Percentiles rank a stretch among this genome's conserved stretches.
These are phyloP conservation scores for Labroides dimidiatus DNA, from an alignment of 2,797 vertebrate species.

Conservation along the genomic window DNA sequence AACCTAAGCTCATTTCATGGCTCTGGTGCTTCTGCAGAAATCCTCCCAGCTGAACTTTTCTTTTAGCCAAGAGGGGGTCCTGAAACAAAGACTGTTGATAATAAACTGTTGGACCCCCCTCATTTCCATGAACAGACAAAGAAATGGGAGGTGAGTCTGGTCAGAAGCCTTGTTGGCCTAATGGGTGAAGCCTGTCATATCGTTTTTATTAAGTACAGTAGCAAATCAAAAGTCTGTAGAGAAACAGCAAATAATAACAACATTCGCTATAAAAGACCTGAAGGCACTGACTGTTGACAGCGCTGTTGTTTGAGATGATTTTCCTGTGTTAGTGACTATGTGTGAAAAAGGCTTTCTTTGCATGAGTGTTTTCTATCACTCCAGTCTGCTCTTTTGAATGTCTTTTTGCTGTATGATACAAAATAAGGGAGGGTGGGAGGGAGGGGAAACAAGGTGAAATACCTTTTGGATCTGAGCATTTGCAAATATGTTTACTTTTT, in stretches of 20 bases:
- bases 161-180: slow-evolving; percentile 61
- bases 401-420: slow-evolving; percentile 77
- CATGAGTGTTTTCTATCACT: slow-evolving; percentile 88
- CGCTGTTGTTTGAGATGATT: slow-evolving; percentile 70
- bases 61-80: slow-evolving; percentile 49
- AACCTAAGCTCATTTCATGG: slow-evolving; percentile 56
- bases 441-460: slow-evolving; percentile 35
- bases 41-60: slow-evolving; percentile 63
- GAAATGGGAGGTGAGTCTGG: slow-evolving; percentile 39
- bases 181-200: slow-evolving; percentile 60
- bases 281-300: slow-evolving; percentile 93
- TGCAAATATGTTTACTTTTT: slow-evolving; percentile 52
- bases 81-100: slow-evolving; percentile 62
- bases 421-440: slow-evolving; percentile 9
- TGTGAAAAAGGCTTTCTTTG: slow-evolving; percentile 84
- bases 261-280: slow-evolving; percentile 78
- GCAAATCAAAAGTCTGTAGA: slow-evolving; percentile 79
- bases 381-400: slow-evolving; percentile 83
- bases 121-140: slow-evolving; percentile 41
- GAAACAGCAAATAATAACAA: slow-evolving; percentile 69
- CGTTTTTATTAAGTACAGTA: slow-evolving; percentile 78
- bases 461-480: slow-evolving; percentile 52
- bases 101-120: slow-evolving; percentile 64
- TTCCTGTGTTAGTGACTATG: slow-evolving; percentile 78
- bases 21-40: slow-evolving; percentile 64